phyloP scores from a whole-genome alignment of 2,797 vertebrate species.

The Rhincodon typus region DNA sequence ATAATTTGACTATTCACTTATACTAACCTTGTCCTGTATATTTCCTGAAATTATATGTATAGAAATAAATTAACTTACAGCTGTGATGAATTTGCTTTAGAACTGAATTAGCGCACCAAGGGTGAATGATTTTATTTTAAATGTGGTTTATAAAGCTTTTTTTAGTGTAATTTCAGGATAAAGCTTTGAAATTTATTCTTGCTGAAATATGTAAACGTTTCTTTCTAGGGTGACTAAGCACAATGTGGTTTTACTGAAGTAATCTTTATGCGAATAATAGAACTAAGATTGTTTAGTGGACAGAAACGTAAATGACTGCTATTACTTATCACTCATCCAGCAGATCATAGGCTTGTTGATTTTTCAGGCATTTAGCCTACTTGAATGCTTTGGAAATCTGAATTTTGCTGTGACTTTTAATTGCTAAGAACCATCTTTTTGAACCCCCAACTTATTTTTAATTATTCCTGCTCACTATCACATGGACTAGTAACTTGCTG shows the following conservation, averaged over 20 bases:
- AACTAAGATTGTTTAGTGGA: neutral
- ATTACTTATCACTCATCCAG: neutral
- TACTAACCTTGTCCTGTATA: neutral
- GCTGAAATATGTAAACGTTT: neutral
- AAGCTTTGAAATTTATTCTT: neutral
- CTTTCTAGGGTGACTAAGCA: neutral
- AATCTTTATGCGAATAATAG: neutral
- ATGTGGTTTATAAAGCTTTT: neutral
- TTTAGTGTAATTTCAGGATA: neutral
- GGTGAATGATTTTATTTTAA: neutral
- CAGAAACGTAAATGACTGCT: neutral
- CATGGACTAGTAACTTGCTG: neutral
- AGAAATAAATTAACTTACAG: neutral
- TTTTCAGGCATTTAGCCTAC: neutral
- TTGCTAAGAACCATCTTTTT: neutral
- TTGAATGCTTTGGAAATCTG: neutral
- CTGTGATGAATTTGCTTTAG: neutral
- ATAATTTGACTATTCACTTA: neutral
- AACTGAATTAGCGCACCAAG: neutral
- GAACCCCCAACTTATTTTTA: neutral
- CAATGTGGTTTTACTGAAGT: neutral
- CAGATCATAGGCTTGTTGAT: neutral
- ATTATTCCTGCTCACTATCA: neutral
- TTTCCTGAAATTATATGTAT: neutral
- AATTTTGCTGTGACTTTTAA: neutral